Base-by-base conservation (phyloP, 2,113 vertebrate species). In the Pipa parva region DNA sequence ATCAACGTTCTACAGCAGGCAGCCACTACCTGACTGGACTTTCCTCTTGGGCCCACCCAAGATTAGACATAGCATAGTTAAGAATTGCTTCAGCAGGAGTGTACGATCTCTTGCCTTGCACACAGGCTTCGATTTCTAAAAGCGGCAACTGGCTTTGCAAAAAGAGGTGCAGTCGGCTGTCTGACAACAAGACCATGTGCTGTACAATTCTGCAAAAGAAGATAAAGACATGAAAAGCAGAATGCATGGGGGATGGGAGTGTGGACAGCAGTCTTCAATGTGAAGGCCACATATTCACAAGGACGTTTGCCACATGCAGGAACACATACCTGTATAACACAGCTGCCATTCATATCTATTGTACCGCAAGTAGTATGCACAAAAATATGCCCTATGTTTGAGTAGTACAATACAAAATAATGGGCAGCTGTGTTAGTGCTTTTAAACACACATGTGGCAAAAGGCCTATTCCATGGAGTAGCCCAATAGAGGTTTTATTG, bases 111-210 rank as follows among this genome's bases (percentile, higher is more conserved):
- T 76, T 92, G 64, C 96, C 96, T 52, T 92, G 91, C 24, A 97
- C 93, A 1, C 94, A 97, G 8, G 92, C 90, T 81, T 88, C 88
- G 24, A 99, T 98, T 87, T 96, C 92, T 0, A 89, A 80, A 0
- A 94, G 76, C 0, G 95, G 87, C 71, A 99, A 92, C 81, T 97
- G 95, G 28, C 93, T 99, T 88, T 98, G 96, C 78, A 99, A 88
- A 83, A 98, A 99, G 33, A 99, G 93, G 83, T 98, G 96, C 50
- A 99, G 84, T 70, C 93, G 94, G 80, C 95, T 99, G 87, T 99
- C 96, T 0, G 95, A 99, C 69, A 99, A 88, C 10, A 95, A 93
- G 2, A 99, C 91, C 0, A 93, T 94, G 56, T 90, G 95, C 88
- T 97, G 88, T 71, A 97, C 72, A 11, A 93, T 91, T 70, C 95